Conservation (phyloP, 2,113 vertebrate species). For the Salvelinus namaycush region DNA sequence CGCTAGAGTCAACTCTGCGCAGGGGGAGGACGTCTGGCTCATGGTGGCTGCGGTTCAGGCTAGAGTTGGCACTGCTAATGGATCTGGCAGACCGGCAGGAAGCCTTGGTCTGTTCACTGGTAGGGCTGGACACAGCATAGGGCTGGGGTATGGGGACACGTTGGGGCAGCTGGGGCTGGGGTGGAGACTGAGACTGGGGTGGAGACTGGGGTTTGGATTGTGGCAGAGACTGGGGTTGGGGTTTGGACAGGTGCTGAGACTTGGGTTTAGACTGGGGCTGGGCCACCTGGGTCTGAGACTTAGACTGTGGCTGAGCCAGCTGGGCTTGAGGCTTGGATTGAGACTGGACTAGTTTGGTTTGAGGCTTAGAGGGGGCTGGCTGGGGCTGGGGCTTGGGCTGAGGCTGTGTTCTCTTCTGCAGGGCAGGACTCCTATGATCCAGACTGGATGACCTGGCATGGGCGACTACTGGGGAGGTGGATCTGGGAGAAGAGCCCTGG, state of each 20-base stretch:
- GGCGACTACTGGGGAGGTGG: constrained; percentile 39
- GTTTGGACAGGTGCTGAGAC: constrained; percentile 16
- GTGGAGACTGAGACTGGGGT: constrained; percentile 12
- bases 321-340: constrained; percentile 36
- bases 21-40: constrained; percentile 90
- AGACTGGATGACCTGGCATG: constrained; percentile 56
- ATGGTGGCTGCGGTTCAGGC: constrained; percentile 67
- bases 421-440: constrained; percentile 45
- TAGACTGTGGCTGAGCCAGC: constrained; percentile 51
- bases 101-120: constrained; percentile 49
- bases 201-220: constrained; percentile 7
- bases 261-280: constrained; percentile 10
- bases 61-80: constrained; percentile 68
- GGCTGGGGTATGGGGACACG: constrained; percentile 52
- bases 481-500: constrained; percentile 64
- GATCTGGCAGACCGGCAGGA: constrained; percentile 49
- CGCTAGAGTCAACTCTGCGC: constrained; percentile 83
- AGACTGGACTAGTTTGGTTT: constrained; percentile 33
- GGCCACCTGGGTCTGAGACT: constrained; percentile 9
- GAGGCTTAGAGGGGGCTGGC: constrained; percentile 23
- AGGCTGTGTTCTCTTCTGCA: constrained; percentile 34
- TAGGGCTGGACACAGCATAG: constrained; percentile 38
- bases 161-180: constrained; percentile 12
- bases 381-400: constrained; percentile 37
- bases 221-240: constrained; percentile 7